Evolutionary conservation across 2,113 vertebrate species (phyloP).

Genomic region (Speoplatyrhinus poulsoni): DNA sequence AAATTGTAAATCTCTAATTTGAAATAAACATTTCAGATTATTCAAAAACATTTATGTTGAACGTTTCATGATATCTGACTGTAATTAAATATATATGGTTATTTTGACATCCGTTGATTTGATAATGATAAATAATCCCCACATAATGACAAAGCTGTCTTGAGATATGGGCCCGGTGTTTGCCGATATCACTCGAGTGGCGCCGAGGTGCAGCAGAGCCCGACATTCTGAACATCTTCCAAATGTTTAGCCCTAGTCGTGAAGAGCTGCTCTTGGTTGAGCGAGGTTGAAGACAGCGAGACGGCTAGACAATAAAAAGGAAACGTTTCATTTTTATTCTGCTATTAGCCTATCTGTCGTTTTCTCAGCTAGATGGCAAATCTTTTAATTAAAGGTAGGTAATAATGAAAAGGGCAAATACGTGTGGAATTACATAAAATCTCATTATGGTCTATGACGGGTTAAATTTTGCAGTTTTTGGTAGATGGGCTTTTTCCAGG

Average conservation of each 20-base stretch:
- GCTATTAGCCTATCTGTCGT: constrained; percentile 22
- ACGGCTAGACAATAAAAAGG: constrained; percentile 36
- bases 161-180: constrained; percentile 44
- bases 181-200: constrained; percentile 69
- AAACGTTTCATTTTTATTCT: constrained; percentile 19
- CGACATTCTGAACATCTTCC: constrained; percentile 67
- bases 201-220: constrained; percentile 57
- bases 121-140: neutral
- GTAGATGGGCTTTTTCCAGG: constrained; percentile 40
- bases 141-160: constrained; percentile 25
- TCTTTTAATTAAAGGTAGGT: constrained; percentile 33
- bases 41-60: too few relatives aligned
- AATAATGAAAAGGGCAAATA: neutral
- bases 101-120: neutral
- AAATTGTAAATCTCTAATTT: too few relatives aligned
- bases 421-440: constrained; percentile 1
- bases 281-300: constrained; percentile 58
- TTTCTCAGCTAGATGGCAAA: constrained; percentile 6
- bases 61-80: too few relatives aligned
- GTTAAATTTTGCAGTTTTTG: constrained; percentile 83
- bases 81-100: too few relatives aligned
- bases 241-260: constrained; percentile 68
- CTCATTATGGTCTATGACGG: constrained; percentile 57
- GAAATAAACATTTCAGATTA: too few relatives aligned
- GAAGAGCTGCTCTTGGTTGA: constrained; percentile 63